Base-by-base conservation (phyloP, 2,113 vertebrate species). In the Psephotus haematonotus region DNA sequence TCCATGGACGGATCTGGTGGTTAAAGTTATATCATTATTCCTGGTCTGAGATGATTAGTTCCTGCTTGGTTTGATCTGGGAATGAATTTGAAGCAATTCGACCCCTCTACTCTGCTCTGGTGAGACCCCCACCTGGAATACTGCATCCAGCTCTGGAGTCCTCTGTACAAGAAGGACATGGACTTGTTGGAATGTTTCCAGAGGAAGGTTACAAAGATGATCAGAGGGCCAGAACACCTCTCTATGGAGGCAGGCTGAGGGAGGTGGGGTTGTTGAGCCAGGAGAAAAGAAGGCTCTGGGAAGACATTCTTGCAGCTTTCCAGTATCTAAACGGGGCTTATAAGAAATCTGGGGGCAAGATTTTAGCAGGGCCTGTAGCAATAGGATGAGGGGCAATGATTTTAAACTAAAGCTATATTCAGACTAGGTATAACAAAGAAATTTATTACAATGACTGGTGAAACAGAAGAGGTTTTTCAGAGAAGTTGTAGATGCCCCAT, bases 261-360 rank as follows among this genome's bases (percentile, higher is more conserved):
- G 10, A 75, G 25, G 4, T 41, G 55, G 29, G 10, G 17, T 9
- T 81, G 17, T 10, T 85, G 43, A 77, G 37, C 15, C 27, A 47
- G 25, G 12, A 70, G 20, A 79, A 37, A 11, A 69, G 2, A 69
- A 88, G 44, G 49, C 22, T 44, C 44, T 4, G 27, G 7, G 20
- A 7, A 74, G 9, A 69, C 2, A 3, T 49, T 35, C 31, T 2
- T 9, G 17, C 0, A 0, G 31, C 7, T 20, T 78, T 77, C 31
- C 0, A 1, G 2, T 25, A 28, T 4, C 59, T 70, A 35, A 60
- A 1, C 1, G 11, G 23, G 14, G 6, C 10, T 17, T 39, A 10
- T 16, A 43, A 57, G 72, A 78, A 74, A 64, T 11, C 16, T 37
- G 6, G 27, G 23, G 19, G 17, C 25, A 81, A 6, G 39, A 13